Conservation (phyloP, 2,797 vertebrate genomes). For the Epinephelus coioides region DNA sequence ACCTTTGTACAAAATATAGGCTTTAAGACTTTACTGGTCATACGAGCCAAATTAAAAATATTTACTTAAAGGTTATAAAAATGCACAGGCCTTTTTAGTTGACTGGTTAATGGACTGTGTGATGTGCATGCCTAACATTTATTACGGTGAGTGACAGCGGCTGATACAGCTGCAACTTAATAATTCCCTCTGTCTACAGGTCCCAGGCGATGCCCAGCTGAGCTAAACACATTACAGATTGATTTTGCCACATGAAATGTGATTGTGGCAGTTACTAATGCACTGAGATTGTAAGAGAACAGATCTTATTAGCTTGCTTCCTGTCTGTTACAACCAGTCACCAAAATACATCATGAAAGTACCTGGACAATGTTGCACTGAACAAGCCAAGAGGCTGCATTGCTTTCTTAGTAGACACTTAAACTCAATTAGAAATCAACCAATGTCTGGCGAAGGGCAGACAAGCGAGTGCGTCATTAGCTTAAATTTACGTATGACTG, state of each 20-base stretch:
- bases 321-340: slow-evolving; percentile 36
- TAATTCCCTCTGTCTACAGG: slow-evolving; percentile 13
- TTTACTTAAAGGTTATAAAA: slow-evolving; percentile 5
- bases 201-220: neutral
- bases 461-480: neutral
- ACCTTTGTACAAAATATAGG: neutral
- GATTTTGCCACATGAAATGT: slow-evolving; percentile 46
- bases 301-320: slow-evolving; percentile 53
- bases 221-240: slow-evolving; percentile 34
- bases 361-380: slow-evolving; percentile 56
- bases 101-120: slow-evolving; percentile 20
- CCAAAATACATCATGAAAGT: slow-evolving; percentile 42
- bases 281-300: slow-evolving; percentile 8
- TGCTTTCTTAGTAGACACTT: slow-evolving; percentile 17
- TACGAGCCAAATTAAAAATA: neutral
- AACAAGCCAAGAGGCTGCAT: slow-evolving; percentile 16
- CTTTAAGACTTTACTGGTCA: neutral
- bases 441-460: neutral
- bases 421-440: slow-evolving; percentile 22
- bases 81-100: slow-evolving; percentile 1
- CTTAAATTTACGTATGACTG: too few species aligned
- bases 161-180: slow-evolving; percentile 22
- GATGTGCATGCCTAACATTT: slow-evolving; percentile 17
- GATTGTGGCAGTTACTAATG: slow-evolving; percentile 30
- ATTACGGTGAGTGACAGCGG: slow-evolving; percentile 21